Base-by-base conservation (phyloP, 2,797 vertebrate species). In the Megaceryle alcyon region DNA sequence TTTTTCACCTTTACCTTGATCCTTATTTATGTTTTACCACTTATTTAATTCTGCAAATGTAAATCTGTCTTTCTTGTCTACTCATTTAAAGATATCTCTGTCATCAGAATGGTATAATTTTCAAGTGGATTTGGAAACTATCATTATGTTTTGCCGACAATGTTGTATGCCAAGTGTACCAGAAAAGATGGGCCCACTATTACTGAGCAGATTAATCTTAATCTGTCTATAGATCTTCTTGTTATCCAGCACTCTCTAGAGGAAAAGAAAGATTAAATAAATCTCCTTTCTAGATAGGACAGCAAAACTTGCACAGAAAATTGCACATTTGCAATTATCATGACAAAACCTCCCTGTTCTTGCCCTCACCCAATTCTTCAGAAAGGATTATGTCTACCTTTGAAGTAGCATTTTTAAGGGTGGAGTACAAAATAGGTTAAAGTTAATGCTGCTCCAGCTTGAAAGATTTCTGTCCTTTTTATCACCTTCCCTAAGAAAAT, bases 151-250 rank as follows among this genome's bases (percentile, higher is more conserved):
- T 87, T 94, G 80, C 92, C 97, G 95, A 95, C 12, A 29, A 49
- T 60, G 65, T 82, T 94, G 26, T 91, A 92, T 95, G 91, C 63
- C 46, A 41, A 86, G 61, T 21, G 61, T 86, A 95, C 75, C 89
- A 97, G 81, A 84, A 96, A 96, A 97, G 77, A 95, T 78, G 94
- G 39, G 29, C 43, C 73, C 44, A 61, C 78, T 73, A 64, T 96
- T 97, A 85, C 77, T 70, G 91, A 96, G 69, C 29, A 85, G 88
- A 97, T 97, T 94, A 91, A 95, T 95, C 94, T 97, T 97, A 97
- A 97, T 98, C 82, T 95, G 86, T 79, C 93, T 87, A 87, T 96
- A 92, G 95, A 94, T 95, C 54, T 79, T 97, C 96, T 97, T 94
- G 95, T 96, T 95, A 96, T 84, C 86, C 91, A 94, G 69, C 9